Evolutionary conservation across 2,113 vertebrate genomes (phyloP).

Genomic region (Telmatochromis brichardi): DNA sequence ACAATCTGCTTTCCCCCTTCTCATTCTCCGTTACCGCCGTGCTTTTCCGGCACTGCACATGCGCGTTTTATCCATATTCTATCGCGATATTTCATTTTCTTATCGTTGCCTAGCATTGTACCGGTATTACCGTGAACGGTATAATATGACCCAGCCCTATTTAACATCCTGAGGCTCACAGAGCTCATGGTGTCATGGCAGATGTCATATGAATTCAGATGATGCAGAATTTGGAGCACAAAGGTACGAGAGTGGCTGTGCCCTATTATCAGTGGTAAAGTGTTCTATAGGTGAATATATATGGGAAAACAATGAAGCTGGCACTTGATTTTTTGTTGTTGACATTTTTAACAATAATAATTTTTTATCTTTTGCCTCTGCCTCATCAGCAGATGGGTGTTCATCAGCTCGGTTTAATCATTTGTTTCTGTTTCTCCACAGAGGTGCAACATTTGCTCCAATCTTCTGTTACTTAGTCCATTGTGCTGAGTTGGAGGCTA

Average conservation of each 20-base stretch:
- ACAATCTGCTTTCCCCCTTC: not conserved
- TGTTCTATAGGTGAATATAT: not conserved
- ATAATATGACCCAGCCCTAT: not conserved
- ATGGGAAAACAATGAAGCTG: not conserved
- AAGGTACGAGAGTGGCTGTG: not conserved
- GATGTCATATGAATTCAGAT: not conserved
- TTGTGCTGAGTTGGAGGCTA: constrained; percentile 50
- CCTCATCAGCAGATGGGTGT: not conserved
- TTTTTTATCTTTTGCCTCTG: not conserved
- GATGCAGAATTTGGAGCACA: not conserved
- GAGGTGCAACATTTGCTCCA: constrained; percentile 14
- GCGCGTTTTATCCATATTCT: not conserved
- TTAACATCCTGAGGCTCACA: not conserved
- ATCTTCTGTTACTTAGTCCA: constrained; percentile 38
- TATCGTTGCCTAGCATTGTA: not conserved
- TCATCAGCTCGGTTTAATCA: not conserved
- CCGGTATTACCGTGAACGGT: not conserved
- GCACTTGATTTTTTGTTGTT: not conserved
- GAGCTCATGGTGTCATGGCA: not conserved
- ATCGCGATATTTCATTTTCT: not conserved
- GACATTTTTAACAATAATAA: not conserved
- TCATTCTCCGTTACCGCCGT: not conserved
- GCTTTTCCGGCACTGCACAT: not conserved
- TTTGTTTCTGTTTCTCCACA: not conserved
- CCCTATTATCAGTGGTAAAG: not conserved